Evolutionary conservation across 2,888 invertebrate species (phyloP).

Genomic region (Aphidius colemani): DNA sequence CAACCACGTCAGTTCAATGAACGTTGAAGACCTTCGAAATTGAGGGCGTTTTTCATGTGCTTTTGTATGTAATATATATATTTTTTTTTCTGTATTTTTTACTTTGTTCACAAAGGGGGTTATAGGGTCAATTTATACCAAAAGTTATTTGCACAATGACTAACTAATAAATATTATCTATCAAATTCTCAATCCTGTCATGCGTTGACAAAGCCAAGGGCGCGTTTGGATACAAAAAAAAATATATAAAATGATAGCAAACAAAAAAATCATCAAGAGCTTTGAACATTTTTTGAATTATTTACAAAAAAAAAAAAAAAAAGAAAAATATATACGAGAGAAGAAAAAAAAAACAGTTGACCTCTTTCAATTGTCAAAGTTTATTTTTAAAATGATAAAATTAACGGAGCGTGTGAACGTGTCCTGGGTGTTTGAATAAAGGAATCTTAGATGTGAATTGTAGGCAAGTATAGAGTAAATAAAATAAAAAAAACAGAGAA

Average conservation of each 20-base stretch:
- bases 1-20: constrained; percentile 9
- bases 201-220: too few species aligned
- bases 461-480: constrained; percentile 1
- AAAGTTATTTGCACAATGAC: neutral
- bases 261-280: too few species aligned
- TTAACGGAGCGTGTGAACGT: constrained; percentile 24
- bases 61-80: too few species aligned
- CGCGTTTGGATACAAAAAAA: too few species aligned
- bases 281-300: too few species aligned
- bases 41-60: neutral
- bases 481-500: constrained; percentile 24
- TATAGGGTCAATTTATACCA: constrained; percentile 13
- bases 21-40: neutral
- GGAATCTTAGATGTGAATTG: constrained; percentile 2
- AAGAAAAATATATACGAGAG: too few species aligned
- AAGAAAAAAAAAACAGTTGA: too few species aligned
- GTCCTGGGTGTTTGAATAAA: constrained; percentile 25
- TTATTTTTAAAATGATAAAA: neutral
- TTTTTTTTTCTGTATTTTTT: neutral
- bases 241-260: too few species aligned
- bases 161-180: neutral
- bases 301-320: too few species aligned
- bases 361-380: neutral
- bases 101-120: constrained; percentile 1
- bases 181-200: neutral